Evolutionary conservation across 1,140 invertebrate genomes (phyloP), one percentile per base, ranked within the genome.

Genomic region (Trachymyrmex cornetzi): DNA sequence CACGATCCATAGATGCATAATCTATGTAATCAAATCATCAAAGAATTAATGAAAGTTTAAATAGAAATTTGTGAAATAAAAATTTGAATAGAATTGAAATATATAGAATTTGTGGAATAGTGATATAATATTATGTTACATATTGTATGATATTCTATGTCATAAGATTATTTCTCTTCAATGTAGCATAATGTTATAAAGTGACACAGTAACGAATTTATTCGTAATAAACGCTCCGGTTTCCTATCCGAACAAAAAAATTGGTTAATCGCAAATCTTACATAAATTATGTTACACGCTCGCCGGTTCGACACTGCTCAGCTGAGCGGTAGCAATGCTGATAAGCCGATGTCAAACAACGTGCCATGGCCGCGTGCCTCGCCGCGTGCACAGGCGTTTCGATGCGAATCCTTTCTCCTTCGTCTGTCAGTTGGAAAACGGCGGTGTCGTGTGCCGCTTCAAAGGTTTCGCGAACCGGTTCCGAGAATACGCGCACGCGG

Each of bases 351-450:
- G 55, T 61, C 55, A 74, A 84, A 84, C 67, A 30, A 27, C 55
- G 24, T 74, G 69, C 50, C 80, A 84, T 16, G 80, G 69, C n/a
- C 69, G 67, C 44, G 24, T 74, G 77, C 79, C 57, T 16, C 67
- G 69, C n/a, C 69, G 67, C 44, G 24, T 74, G 77, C 79, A 71
- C n/a, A 44, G 24, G 66, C 67, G 67, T 82, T 84, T 84, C 69
- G 61, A 11, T 38, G 55, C 19, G 55, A 24, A 74, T 74, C 67
- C 79, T 82, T 82, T 82, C 79, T 82, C 67, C 67, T 82, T 30
- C 34, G 44, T 22, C 55, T 82, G 66, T 53, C 80, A 84, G 80
- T 84, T 6, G 55, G 53, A 84, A 75, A 84, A 84, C 55, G 16
- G 64, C 79, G 50, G 79, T 38, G 66, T 12, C 79, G 64, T 34